Evolutionary conservation across 2,797 vertebrate genomes (phyloP), one percentile per base, ranked within the genome.

Genomic region (Margarornis squamiger): DNA sequence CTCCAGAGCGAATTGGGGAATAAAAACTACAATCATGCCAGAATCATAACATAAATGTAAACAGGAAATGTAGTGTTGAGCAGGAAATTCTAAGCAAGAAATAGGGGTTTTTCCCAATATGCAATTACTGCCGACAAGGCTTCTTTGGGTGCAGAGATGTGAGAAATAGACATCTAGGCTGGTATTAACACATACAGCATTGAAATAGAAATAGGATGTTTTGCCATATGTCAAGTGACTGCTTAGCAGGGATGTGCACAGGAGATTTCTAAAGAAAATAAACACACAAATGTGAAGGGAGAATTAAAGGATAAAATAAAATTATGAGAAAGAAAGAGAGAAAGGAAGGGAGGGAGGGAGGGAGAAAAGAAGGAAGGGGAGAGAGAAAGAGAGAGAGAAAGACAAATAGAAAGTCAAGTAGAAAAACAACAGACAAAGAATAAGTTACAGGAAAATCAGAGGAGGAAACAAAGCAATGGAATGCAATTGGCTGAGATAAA

Each of bases 61-160:
- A 51, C 29, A 73, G 14, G 29, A 79, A 73, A 39, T n/a, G 20
- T 90, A 94, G 86, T 2, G 5, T 38, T 7, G 6, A 72, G 39
- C 41, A 30, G 48, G 39, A 86, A 91, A 43, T 41, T 70, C 39
- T 65, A 66, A 88, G n/a, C 20, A 77, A 86, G 68, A 77, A 46
- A 48, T 4, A 4, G 8, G 0, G 18, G 3, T 1, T 54, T 68
- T 71, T 58, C 2, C 27, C 52, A 81, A 58, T 9, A 24, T 34
- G 38, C 21, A 70, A 46, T n/a, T 48, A 23, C 34, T 67, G 34
- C 76, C 77, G 27, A 51, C 70, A 70, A 86, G 49, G 27, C 58
- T 63, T 34, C 41, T 76, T 76, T 6, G 48, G 36, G 26, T 30
- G 51, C 1, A 78, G 46, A 72, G 30, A 30, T 20, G 16, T 20